phyloP scores from a whole-genome alignment of 2,797 vertebrate genomes.

The Spinibarbus caldwelli region DNA sequence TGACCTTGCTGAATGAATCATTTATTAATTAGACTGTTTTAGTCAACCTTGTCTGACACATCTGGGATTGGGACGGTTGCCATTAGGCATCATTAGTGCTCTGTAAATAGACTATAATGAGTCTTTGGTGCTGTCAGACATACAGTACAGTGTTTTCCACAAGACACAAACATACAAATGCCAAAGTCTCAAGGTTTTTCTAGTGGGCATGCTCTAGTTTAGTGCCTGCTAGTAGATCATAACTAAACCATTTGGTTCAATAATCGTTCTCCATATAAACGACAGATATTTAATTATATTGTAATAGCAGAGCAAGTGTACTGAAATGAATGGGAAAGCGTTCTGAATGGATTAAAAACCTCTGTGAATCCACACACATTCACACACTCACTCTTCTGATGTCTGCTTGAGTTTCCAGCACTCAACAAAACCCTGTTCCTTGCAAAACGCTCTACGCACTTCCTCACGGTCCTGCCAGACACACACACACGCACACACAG shows the following conservation, averaged over 20 bases:
- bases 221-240: background rate
- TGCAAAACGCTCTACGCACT: background rate
- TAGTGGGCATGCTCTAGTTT: background rate
- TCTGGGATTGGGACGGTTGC: background rate
- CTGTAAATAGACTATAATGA: background rate
- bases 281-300: background rate
- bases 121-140: background rate
- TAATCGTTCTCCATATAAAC: background rate
- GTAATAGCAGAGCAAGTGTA: background rate
- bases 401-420: background rate
- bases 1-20: background rate
- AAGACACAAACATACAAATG: background rate
- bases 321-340: background rate
- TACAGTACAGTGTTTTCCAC: background rate
- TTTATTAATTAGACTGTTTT: background rate
- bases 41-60: background rate
- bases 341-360: background rate
- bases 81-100: background rate
- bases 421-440: background rate
- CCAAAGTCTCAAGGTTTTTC: background rate
- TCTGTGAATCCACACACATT: background rate
- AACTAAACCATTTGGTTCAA: background rate
- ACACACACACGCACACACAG: slow-evolving; percentile 12
- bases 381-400: background rate
- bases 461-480: background rate